A percentile compares a stretch with the other conserved stretches of the same genome.
Evolutionary conservation across 2,888 invertebrate species (phyloP).

Genomic region (Parasteatoda lunata): DNA sequence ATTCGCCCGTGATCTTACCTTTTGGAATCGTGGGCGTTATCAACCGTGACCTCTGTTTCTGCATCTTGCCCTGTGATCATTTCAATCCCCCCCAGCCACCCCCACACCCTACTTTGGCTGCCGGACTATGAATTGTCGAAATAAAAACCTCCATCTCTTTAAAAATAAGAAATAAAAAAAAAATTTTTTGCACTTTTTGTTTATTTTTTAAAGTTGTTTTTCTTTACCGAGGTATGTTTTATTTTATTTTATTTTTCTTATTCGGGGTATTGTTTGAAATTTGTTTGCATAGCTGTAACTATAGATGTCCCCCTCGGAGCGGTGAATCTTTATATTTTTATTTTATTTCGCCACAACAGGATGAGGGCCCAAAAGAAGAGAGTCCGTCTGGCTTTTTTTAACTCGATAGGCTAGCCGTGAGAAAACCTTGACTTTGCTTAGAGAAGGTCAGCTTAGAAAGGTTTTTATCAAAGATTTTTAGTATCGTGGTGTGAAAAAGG

Average conservation of each 20-base stretch:
- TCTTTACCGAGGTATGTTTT: conserved; percentile 17
- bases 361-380: conserved; percentile 21
- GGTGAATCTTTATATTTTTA: not conserved
- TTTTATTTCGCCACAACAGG: conserved; percentile 23
- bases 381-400: conserved; percentile 29
- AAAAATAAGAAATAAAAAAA: not conserved
- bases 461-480: too few species aligned
- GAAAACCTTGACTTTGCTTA: conserved; percentile 61
- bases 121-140: not conserved
- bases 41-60: conserved; percentile 57
- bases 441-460: conserved; percentile 45
- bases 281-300: conserved; percentile 65
- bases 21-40: conserved; percentile 55
- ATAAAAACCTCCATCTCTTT: not conserved
- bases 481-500: too few species aligned
- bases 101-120: not conserved
- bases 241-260: too few species aligned
- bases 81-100: too few species aligned
- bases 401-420: conserved; percentile 38
- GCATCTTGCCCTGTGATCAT: conserved; percentile 18
- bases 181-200: not conserved
- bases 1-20: conserved; percentile 53
- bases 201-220: conserved; percentile 25
- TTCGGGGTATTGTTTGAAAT: conserved; percentile 54
- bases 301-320: conserved; percentile 34